A percentile compares a stretch with the other conserved stretches of the same genome.
These are phyloP conservation scores for Porites divaricata DNA, from an alignment of 92 coral and sea anemone species.

Conservation along the genomic window DNA sequence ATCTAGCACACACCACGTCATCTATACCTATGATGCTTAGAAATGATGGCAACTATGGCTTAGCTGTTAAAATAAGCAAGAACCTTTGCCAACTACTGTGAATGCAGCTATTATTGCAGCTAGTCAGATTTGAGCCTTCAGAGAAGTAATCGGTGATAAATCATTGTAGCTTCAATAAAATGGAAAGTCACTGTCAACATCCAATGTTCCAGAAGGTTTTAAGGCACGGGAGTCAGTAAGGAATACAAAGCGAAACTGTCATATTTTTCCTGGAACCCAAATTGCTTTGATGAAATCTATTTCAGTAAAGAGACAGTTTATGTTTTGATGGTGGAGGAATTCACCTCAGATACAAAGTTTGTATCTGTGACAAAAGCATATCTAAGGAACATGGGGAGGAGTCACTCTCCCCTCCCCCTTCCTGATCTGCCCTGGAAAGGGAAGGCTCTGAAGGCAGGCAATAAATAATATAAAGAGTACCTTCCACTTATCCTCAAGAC, in stretches of 20 bases:
- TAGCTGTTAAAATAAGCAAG: neutral
- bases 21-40: conserved; percentile 5
- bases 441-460: too few species aligned
- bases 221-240: neutral
- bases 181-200: neutral
- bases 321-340: too few species aligned
- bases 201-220: neutral
- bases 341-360: too few species aligned
- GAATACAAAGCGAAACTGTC: neutral
- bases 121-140: neutral
- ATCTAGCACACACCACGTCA: conserved; percentile 4
- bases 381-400: too few species aligned
- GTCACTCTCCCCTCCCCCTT: too few species aligned
- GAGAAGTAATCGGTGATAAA: neutral
- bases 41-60: neutral
- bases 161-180: conserved; percentile 10
- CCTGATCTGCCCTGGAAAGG: too few species aligned
- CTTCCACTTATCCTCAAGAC: too few species aligned
- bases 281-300: too few species aligned
- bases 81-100: neutral
- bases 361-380: too few species aligned
- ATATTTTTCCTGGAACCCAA: too few species aligned
- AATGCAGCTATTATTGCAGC: neutral
- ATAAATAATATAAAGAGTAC: too few species aligned
- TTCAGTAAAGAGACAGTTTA: too few species aligned